Conservation (phyloP, 2,888 invertebrate genomes). For the Apoda limacodes region DNA sequence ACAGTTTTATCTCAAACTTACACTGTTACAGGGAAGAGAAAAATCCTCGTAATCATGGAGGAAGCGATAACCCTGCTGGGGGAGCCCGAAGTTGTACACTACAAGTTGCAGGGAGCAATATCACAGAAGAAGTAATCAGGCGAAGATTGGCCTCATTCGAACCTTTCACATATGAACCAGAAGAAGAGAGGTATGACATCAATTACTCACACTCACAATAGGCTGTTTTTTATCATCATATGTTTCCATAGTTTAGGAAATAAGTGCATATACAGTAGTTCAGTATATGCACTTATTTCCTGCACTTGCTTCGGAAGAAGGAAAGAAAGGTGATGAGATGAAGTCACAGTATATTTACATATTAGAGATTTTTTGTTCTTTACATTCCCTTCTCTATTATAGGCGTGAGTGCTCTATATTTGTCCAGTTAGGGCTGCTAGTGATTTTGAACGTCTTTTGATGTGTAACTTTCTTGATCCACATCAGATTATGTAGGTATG, state of each 20-base stretch:
- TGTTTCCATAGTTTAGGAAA: not conserved
- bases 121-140: conserved; percentile 55
- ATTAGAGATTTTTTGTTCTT: not conserved
- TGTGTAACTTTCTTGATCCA: too few relatives aligned
- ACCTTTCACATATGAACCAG: conserved; percentile 51
- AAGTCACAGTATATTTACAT: not conserved
- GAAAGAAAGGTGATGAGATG: not conserved
- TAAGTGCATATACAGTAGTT: not conserved
- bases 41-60: conserved; percentile 24
- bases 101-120: conserved; percentile 42
- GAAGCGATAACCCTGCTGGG: conserved; percentile 31
- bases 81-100: conserved; percentile 35
- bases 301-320: not conserved
- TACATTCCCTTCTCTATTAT: too few relatives aligned
- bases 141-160: conserved; percentile 48
- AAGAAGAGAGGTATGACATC: conserved; percentile 54
- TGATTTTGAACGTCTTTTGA: too few relatives aligned
- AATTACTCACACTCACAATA: conserved; percentile 16
- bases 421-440: too few relatives aligned
- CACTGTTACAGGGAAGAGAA: conserved; percentile 50
- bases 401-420: too few relatives aligned
- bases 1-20: too few relatives aligned
- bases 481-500: too few relatives aligned
- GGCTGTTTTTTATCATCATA: conserved; percentile 3
- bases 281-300: not conserved